Conservation (phyloP, 2,797 vertebrate genomes). For the Ctenosaura bakeri region DNA sequence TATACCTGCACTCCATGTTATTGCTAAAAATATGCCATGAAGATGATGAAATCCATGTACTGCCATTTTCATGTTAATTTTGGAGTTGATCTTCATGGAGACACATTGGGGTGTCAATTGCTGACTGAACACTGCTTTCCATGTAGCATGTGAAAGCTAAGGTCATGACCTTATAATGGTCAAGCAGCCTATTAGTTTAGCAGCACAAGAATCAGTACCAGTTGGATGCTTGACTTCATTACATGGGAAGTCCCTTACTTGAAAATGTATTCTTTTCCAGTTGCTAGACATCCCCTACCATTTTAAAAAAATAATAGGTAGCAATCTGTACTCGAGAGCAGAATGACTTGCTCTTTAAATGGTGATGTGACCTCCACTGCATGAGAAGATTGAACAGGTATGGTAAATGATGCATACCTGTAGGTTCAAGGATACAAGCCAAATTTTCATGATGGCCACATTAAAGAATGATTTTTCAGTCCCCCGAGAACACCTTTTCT, state of each 20-base stretch:
- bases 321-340: slow-evolving; percentile 72
- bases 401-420: slow-evolving; percentile 60
- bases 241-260: slow-evolving; percentile 71
- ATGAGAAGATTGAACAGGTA: slow-evolving; percentile 67
- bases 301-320: slow-evolving; percentile 65
- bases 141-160: slow-evolving; percentile 65
- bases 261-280: slow-evolving; percentile 73
- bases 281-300: slow-evolving; percentile 61
- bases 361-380: slow-evolving; percentile 58
- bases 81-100: slow-evolving; percentile 40
- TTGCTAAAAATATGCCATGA: not conserved
- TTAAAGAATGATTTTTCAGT: slow-evolving; percentile 79
- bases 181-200: slow-evolving; percentile 81
- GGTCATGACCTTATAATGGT: slow-evolving; percentile 76
- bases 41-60: not conserved
- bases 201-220: slow-evolving; percentile 49
- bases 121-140: slow-evolving; percentile 70
- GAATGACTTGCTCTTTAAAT: slow-evolving; percentile 37
- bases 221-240: slow-evolving; percentile 70
- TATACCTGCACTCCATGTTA: not conserved
- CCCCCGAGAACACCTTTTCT: slow-evolving; percentile 52
- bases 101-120: slow-evolving; percentile 63
- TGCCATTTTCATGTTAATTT: slow-evolving; percentile 54
- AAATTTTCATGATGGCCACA: slow-evolving; percentile 78
- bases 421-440: slow-evolving; percentile 66